phyloP scores from a whole-genome alignment of 2,888 invertebrate species.

The Lasioglossum figueresi region DNA sequence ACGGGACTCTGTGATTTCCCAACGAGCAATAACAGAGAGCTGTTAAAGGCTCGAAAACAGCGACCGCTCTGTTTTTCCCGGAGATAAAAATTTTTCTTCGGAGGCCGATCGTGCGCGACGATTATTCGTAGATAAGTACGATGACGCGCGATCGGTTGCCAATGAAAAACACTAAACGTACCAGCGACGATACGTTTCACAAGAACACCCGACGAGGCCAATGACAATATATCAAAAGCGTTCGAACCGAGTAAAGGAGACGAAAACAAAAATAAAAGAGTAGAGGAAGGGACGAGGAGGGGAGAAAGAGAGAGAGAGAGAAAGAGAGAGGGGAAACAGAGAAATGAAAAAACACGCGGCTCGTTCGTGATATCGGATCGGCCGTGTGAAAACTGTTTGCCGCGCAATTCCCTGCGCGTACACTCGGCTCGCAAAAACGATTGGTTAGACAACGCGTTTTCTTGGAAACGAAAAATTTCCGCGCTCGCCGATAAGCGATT shows the following conservation, averaged over 20 bases:
- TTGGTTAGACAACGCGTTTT: slow-evolving; percentile 47
- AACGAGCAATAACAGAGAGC: neutral
- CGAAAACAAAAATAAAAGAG: slow-evolving; percentile 7
- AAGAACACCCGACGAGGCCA: slow-evolving; percentile 13
- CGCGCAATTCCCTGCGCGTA: neutral
- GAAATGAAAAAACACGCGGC: slow-evolving; percentile 21
- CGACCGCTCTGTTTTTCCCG: slow-evolving; percentile 21
- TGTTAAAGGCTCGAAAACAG: neutral
- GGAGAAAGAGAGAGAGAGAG: neutral
- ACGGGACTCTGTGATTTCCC: slow-evolving; percentile 17
- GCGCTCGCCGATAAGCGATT: slow-evolving; percentile 56
- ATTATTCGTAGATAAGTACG: slow-evolving; percentile 35
- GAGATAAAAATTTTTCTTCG: slow-evolving; percentile 23
- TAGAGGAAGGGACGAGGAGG: too few species aligned
- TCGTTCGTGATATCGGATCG: slow-evolving; percentile 11
- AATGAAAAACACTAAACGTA: slow-evolving; percentile 12
- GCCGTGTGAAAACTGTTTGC: slow-evolving; percentile 33
- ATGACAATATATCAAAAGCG: neutral
- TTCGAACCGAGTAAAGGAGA: slow-evolving; percentile 11
- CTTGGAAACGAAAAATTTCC: slow-evolving; percentile 66
- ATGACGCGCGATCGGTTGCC: slow-evolving; percentile 7
- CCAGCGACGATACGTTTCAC: slow-evolving; percentile 16
- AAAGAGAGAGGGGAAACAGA: neutral
- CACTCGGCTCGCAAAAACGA: slow-evolving; percentile 37
- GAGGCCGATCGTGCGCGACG: slow-evolving; percentile 25